Base-by-base conservation (phyloP, 1,140 invertebrate species). In the Vanessa tameamea region DNA sequence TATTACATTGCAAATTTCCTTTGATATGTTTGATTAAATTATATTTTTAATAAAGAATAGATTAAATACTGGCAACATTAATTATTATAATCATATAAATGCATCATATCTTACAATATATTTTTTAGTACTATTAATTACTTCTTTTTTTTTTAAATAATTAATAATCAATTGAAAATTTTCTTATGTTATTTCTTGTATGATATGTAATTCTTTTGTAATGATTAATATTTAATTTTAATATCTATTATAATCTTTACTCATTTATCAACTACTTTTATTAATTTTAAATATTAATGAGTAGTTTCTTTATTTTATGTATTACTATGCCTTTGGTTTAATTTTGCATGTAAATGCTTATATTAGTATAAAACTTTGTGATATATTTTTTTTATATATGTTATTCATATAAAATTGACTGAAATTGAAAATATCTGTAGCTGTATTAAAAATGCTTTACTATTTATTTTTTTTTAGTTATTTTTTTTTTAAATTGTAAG, bases 281-380 rank as follows among this genome's bases (percentile, higher is more conserved):
- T 31, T 4, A 31, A 31, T 6, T 31, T 31, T 31, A 4, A 31
- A 31, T 31, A 31, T 31, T 31, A 13, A 51, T 51, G n/a, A 15
- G 50, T n/a, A 51, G 50, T 51, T 51, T 7, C 7, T 51, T 51
- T 51, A 3, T n/a, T 7, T 7, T 0, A 16, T 3, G 7, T 51
- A 15, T n/a, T 7, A 51, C 7, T 15, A 1, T 15, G 6, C 13
- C n/a, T 53, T 16, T 16, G 15, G 15, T 7, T 53, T n/a, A 9
- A 16, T 7, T 53, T n/a, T 53, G 8, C n/a, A 20, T 20, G 51
- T 53, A 15, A 53, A 16, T 53, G n/a, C n/a, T 53, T 20, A n/a
- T 16, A 4, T 53, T 53, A 59, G 23, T 26, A 59, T 11, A 13
- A 26, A 59, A 59, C 12, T 70, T 37, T 80, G 59, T 77, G 55